Base-by-base conservation (phyloP, 2,113 vertebrate species). In the Lutjanus erythropterus region DNA sequence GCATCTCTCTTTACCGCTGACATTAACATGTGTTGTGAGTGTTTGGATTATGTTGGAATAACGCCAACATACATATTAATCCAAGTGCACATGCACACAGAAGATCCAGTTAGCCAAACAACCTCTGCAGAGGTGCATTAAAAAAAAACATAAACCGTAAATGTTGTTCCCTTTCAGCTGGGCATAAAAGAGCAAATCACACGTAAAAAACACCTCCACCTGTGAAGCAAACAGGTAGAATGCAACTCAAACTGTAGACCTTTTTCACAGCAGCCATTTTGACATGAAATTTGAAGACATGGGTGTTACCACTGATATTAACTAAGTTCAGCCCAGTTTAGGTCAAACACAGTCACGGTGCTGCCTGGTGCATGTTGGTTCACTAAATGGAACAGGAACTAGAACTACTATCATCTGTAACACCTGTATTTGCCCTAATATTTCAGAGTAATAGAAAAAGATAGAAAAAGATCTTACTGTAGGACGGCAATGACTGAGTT, bases 1-100 rank as follows among this genome's bases (percentile, higher is more conserved):
- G 89, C 2, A 0, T 27, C 71, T 85, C 50, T 85, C 59, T 85
- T 88, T 52, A 66, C 39, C 62, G 64, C 66, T 69, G 58, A 31
- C 86, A 55, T 62, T 58, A 61, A 81, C 46, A 41, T 53, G 21
- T 52, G 65, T 64, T 58, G 44, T 29, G 64, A 59, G 46, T 62
- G 66, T 73, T 82, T 67, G 39, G 53, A 71, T 69, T 80, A 37
- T 55, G 25, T 61, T 81, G 85, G 77, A 74, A 68, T 42, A 42
- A 81, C 49, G 58, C 68, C 85, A 83, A 41, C 37, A 33, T 25
- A 69, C 75, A 65, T 52, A 76, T 29, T 49, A 71, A 67, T 60
- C 31, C 60, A 85, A 84, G 75, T 67, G 59, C 31, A 50, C 21
- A 29, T 56, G 49, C 31, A 72, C 27, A 66, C 37, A 33, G 56